Base-by-base conservation (phyloP, 35 echinoderm and acorn worm species). In the Apostichopus japonicus region DNA sequence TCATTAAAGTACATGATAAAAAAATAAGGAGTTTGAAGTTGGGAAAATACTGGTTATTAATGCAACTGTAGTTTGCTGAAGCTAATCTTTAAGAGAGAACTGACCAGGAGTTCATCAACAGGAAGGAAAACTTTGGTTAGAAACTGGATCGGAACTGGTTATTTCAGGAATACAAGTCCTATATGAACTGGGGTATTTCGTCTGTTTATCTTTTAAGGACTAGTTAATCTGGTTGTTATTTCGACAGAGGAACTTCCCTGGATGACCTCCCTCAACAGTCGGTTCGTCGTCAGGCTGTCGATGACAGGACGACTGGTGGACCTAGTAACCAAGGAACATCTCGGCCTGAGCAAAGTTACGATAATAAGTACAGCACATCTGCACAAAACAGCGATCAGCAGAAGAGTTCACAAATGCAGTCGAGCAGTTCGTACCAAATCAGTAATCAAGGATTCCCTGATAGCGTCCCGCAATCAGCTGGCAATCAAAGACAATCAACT, bases 201-300 rank as follows among this genome's bases (percentile, higher is more conserved):
- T 44, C 33, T 44, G 33, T 44, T 44, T 44, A 44, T 44, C 33
- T 44, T 44, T 44, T 44, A 44, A 44, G 2, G 33, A 44, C 33
- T 44, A 44, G 2, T 44, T 62, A 25, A 3, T 62, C 17, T 56
- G 53, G 84, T 87, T 23, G 57, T 58, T 16, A 24, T 44, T n/a
- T 72, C 72, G 17, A 24, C 90, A 91, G 90, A 91, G 77, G 72
- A 59, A 79, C 55, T 10, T 23, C 77, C 44, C 72, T 91, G 21
- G 77, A 79, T 53, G 77, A 77, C 76, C 25, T 55, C 0, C 77
- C 70, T 8, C 61, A 72, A 63, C 87, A 72, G 25, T 65, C n/a
- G 6, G 70, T 21, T 8, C 87, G 10, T 17, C 23, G 24, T 10
- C 51, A 8, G 33, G 23, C 87, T 23, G 13, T 52, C 16, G 6